Conservation (phyloP, 2,113 vertebrate species). For the Oreochromis spilurus region DNA sequence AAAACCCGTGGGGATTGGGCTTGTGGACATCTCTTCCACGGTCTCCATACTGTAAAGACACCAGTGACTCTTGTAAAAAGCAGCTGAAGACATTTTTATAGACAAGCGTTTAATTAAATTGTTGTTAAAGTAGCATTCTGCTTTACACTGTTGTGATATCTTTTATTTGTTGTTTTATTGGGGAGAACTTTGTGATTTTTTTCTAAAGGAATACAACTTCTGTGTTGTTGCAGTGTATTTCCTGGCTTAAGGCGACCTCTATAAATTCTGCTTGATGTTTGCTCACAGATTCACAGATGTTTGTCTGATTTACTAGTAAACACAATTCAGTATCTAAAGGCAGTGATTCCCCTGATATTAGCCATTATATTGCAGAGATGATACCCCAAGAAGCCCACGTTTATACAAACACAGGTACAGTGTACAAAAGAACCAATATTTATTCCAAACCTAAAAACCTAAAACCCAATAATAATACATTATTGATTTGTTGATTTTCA, state of each 20-base stretch:
- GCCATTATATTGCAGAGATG: not conserved
- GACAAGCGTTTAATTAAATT: not conserved
- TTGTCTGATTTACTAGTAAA: not conserved
- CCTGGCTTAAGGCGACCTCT: not conserved
- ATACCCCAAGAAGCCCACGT: not conserved
- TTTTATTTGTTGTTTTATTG: not conserved
- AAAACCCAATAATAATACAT: too few relatives aligned
- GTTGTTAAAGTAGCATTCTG: not conserved
- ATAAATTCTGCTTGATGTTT: not conserved
- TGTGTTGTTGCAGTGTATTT: not conserved
- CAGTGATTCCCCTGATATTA: not conserved
- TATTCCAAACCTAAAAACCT: not conserved
- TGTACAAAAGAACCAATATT: not conserved
- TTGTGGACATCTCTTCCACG: not conserved
- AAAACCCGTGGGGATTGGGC: not conserved
- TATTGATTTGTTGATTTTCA: too few relatives aligned
- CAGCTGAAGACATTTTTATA: not conserved
- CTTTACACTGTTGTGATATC: not conserved
- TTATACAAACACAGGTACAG: not conserved
- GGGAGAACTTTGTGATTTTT: not conserved
- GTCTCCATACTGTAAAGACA: not conserved
- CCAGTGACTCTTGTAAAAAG: not conserved
- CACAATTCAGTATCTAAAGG: not conserved
- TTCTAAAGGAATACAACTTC: not conserved
- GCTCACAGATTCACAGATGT: not conserved